phyloP scores from a whole-genome alignment of 1,140 invertebrate genomes.

The Alviniconcha marisindica region DNA sequence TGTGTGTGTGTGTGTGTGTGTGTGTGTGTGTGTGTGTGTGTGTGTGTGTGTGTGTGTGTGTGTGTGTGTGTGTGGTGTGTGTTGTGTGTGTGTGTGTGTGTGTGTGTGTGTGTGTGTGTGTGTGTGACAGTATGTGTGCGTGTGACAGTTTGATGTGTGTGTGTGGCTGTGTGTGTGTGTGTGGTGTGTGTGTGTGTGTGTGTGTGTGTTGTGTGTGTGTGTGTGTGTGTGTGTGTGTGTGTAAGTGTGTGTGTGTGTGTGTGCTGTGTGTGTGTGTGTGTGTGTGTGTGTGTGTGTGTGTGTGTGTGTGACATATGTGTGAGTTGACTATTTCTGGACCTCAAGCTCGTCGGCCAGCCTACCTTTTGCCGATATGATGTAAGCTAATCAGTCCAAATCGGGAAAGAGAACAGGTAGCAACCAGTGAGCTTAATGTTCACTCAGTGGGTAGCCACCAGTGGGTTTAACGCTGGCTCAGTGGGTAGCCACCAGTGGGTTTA shows the following conservation, averaged over 20 bases:
- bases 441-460: too few relatives aligned
- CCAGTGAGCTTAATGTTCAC: too few relatives aligned
- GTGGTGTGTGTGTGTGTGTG: constrained; percentile 26
- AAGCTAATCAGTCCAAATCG: too few relatives aligned
- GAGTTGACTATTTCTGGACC: too few relatives aligned
- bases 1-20: background rate
- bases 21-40: background rate
- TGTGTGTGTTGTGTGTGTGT: constrained; percentile 12
- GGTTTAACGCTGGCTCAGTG: too few relatives aligned
- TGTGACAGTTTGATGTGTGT: background rate
- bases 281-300: background rate
- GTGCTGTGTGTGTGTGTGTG: background rate
- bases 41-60: background rate
- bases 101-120: background rate
- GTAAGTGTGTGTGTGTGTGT: constrained; percentile 6
- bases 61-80: background rate
- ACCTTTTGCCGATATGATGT: too few relatives aligned
- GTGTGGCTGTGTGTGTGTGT: background rate
- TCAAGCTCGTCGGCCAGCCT: too few relatives aligned
- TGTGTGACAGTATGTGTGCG: background rate
- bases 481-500: too few relatives aligned
- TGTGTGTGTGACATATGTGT: background rate
- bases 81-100: background rate
- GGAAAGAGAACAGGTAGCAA: too few relatives aligned
- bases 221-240: background rate